Evolutionary conservation across 1,140 invertebrate genomes (phyloP).

Genomic region (Drosophila pallidifrons): DNA sequence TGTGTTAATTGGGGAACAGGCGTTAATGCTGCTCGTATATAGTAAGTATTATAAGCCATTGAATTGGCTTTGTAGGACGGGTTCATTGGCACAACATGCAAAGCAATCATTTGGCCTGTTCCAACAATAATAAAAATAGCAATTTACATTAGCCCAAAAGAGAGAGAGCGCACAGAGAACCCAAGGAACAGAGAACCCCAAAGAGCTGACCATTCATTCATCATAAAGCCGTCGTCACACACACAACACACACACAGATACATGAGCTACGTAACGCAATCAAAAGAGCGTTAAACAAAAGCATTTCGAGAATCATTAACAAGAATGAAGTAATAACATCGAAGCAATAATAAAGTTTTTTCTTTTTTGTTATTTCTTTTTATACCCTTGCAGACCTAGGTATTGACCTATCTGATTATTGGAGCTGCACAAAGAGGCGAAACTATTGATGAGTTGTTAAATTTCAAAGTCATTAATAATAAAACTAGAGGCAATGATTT

Average conservation of each 20-base stretch:
- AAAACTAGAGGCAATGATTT: not conserved
- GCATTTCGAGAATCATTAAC: slow-evolving; percentile 37
- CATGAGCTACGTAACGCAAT: slow-evolving; percentile 38
- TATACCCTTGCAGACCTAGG: slow-evolving; percentile 6
- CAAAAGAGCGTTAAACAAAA: slow-evolving; percentile 46
- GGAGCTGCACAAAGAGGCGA: not conserved
- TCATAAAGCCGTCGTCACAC: slow-evolving; percentile 35
- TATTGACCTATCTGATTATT: slow-evolving; percentile 15
- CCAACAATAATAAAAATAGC: slow-evolving; percentile 57
- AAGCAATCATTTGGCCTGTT: slow-evolving; percentile 69
- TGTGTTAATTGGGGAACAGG: slow-evolving; percentile 56
- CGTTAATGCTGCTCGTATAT: slow-evolving; percentile 27
- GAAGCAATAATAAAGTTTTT: slow-evolving; percentile 8
- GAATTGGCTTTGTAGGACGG: slow-evolving; percentile 35
- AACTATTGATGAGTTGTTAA: slow-evolving; percentile 21
- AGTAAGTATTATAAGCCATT: slow-evolving; percentile 26
- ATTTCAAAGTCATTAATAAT: slow-evolving; percentile 5
- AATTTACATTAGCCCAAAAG: slow-evolving; percentile 66
- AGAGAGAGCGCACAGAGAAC: slow-evolving; percentile 25
- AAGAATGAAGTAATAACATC: slow-evolving; percentile 25
- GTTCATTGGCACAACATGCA: slow-evolving; percentile 78
- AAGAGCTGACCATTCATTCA: slow-evolving; percentile 31
- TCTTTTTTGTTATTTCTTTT: not conserved
- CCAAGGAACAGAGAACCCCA: slow-evolving; percentile 7
- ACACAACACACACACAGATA: slow-evolving; percentile 14